phyloP scores from a whole-genome alignment of 2,113 vertebrate genomes.

The Notarius quadriscutis region DNA sequence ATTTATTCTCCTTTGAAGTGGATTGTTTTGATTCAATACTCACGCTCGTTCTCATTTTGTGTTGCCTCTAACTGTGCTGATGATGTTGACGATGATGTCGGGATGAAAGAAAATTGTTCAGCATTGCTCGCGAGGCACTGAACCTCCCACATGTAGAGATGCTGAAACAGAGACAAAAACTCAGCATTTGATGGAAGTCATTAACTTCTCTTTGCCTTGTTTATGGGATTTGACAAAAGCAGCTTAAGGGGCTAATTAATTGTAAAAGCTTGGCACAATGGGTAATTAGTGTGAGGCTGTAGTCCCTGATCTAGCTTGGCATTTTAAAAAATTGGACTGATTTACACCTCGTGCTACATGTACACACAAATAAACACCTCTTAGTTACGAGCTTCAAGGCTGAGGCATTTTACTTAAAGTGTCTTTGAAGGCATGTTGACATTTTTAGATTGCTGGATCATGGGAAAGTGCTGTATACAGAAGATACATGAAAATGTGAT shows the following conservation, averaged over 20 bases:
- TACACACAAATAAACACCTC: conserved; percentile 15
- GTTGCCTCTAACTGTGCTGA: conserved; percentile 27
- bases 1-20: conserved; percentile 36
- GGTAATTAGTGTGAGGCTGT: conserved; percentile 50
- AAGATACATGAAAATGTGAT: background rate
- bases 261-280: conserved; percentile 53
- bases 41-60: background rate
- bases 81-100: conserved; percentile 34
- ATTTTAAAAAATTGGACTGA: conserved; percentile 28
- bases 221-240: conserved; percentile 57
- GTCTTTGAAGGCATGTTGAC: background rate
- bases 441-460: conserved; percentile 36
- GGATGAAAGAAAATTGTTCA: conserved; percentile 46
- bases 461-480: conserved; percentile 11
- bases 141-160: conserved; percentile 51
- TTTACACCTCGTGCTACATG: background rate
- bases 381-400: background rate
- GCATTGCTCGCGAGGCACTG: conserved; percentile 27
- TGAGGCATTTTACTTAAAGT: conserved; percentile 25
- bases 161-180: conserved; percentile 34
- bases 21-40: conserved; percentile 19
- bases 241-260: conserved; percentile 60
- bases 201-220: conserved; percentile 57
- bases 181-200: conserved; percentile 57
- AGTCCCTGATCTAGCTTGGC: conserved; percentile 53